A percentile compares a stretch with the other conserved stretches of the same genome.
Evolutionary conservation across 2,888 invertebrate genomes (phyloP).

Genomic region (Zootermopsis nevadensis): DNA sequence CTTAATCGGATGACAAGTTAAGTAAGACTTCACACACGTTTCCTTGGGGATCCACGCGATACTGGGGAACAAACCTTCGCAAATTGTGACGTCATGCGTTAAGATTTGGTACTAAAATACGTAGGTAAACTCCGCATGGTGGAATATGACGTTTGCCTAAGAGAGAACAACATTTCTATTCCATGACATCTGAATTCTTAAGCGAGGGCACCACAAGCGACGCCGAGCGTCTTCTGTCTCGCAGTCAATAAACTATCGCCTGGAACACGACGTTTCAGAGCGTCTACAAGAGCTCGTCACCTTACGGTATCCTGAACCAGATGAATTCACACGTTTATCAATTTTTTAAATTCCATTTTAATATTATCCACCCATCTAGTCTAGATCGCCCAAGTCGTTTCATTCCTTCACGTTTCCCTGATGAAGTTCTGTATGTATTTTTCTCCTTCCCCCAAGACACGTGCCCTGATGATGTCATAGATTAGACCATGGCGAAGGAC

Average conservation of each 20-base stretch:
- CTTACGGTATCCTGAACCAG: too few relatives aligned
- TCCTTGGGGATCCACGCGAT: neutral
- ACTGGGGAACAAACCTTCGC: neutral
- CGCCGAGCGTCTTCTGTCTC: neutral
- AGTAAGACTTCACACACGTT: slow-evolving; percentile 7
- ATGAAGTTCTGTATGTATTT: too few relatives aligned
- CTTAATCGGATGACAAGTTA: slow-evolving; percentile 14
- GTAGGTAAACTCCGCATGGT: neutral
- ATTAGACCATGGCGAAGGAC: too few relatives aligned
- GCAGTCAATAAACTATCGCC: neutral
- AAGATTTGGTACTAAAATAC: neutral
- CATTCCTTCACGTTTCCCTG: too few relatives aligned
- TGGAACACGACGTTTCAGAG: too few relatives aligned
- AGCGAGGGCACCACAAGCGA: neutral
- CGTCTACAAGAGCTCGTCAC: too few relatives aligned
- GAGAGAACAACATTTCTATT: neutral
- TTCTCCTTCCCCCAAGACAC: too few relatives aligned
- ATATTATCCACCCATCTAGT: too few relatives aligned
- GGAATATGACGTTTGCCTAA: neutral
- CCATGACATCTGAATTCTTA: neutral
- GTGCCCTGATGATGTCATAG: too few relatives aligned
- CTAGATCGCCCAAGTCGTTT: too few relatives aligned
- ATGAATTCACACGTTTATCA: too few relatives aligned
- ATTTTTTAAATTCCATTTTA: too few relatives aligned
- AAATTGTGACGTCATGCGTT: slow-evolving; percentile 14